Percentiles rank a stretch among this genome's conserved stretches.
These are phyloP conservation scores for Aldabrachelys gigantea DNA, from an alignment of 2,113 vertebrate species.

Conservation along the genomic window DNA sequence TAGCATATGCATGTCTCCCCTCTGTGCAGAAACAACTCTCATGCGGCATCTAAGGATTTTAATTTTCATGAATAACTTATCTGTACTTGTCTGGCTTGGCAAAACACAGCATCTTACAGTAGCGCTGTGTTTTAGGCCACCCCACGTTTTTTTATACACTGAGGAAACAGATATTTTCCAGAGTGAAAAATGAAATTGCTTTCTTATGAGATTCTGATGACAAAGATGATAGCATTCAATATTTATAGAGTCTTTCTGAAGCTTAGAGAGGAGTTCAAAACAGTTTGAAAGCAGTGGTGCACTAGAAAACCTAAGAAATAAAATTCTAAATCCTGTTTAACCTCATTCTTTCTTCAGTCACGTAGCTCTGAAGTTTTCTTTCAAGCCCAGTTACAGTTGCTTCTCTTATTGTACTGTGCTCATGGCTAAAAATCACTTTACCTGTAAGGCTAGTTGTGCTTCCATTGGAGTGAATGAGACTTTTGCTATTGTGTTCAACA, in stretches of 20 bases:
- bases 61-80: background rate
- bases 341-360: background rate
- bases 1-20: background rate
- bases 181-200: background rate
- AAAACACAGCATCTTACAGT: background rate
- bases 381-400: background rate
- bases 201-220: background rate
- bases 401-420: background rate
- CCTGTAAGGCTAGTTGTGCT: background rate
- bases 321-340: background rate
- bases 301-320: background rate
- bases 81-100: background rate
- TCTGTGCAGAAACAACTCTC: background rate
- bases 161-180: background rate
- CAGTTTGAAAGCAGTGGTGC: background rate
- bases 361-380: background rate
- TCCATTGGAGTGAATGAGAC: background rate
- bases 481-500: background rate
- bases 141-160: background rate
- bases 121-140: background rate
- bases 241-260: background rate
- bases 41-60: background rate
- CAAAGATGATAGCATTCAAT: background rate
- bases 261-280: background rate
- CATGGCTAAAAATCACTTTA: background rate